phyloP scores from a whole-genome alignment of 1,140 invertebrate genomes.

The Sinonovacula constricta region DNA sequence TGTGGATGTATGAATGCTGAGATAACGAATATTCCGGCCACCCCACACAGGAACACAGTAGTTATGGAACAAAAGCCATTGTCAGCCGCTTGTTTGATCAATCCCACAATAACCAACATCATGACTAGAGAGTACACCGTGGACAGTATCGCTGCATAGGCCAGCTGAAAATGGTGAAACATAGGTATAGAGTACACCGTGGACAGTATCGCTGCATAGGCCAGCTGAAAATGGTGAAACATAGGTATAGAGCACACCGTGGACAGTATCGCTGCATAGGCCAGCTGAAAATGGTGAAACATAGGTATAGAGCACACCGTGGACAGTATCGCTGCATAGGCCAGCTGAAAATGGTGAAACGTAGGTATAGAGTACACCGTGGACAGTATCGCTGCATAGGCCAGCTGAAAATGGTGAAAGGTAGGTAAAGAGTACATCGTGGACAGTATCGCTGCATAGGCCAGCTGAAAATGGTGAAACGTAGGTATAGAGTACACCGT shows the following conservation, averaged over 20 bases:
- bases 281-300: conserved; percentile 75
- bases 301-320: conserved; percentile 73
- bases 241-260: conserved; percentile 73
- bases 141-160: conserved; percentile 72
- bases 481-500: no score
- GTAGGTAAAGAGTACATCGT: no score
- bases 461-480: no score
- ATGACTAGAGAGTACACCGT: conserved; percentile 74
- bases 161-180: conserved; percentile 75
- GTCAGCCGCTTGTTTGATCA: conserved; percentile 69
- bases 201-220: conserved; percentile 72
- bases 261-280: conserved; percentile 72
- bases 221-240: conserved; percentile 75
- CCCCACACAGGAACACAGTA: conserved; percentile 71
- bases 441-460: no score
- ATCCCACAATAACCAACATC: conserved; percentile 76
- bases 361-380: no score
- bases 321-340: conserved; percentile 72
- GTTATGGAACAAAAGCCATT: conserved; percentile 73
- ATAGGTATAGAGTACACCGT: conserved; percentile 73
- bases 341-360: conserved; percentile 74
- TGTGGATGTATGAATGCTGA: conserved; percentile 89
- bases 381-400: no score
- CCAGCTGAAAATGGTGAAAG: no score
- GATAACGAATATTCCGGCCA: conserved; percentile 81